Base-by-base conservation (phyloP, 1,140 invertebrate genomes). In the Papilio polyxenes region DNA sequence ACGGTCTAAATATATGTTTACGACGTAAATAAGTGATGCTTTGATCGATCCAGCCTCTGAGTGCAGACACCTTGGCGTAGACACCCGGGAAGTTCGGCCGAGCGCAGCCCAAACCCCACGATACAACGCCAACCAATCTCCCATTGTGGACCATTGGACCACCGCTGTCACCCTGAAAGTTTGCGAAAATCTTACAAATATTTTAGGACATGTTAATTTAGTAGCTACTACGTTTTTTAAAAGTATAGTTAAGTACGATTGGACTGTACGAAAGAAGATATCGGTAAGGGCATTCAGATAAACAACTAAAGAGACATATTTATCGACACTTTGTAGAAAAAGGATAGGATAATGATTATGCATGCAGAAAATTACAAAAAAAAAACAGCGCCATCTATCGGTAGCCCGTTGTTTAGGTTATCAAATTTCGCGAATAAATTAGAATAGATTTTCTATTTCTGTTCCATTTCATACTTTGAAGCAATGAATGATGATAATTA, bases 51-150 rank as follows among this genome's bases (percentile, higher is more conserved):
- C 75, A 77, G 17, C n/a, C 5, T 13, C 51, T 77, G 10, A 77
- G 75, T 17, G 75, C 75, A 3, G 75, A 51, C 9, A 77, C 75
- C 23, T 77, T 77, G 8, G 75, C 51, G 49, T 77, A 77, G 5
- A 77, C 75, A 17, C 75, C 75, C 0, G 75, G 75, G 7, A 31
- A 77, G 51, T 77, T 37, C n/a, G 75, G 75, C 6, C 75, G 48
- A 77, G 75, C 75, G 51, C 75, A 77, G 75, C 75, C 75, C 20
- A 76, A 17, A 53, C 75, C 75, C 75, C 75, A 76, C 8, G 75
- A 76, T 31, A 76, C 75, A 13, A 76, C 48, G 6, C 75, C 75
- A 23, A 44, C 75, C 48, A 76, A 51, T 20, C 75, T 37, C 2
- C 75, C 75, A 56, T 77, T 77, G 51, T 77, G 75, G 5, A 77